These are phyloP conservation scores for Labrus mixtus DNA, from an alignment of 2,113 vertebrate genomes.

Conservation along the genomic window DNA sequence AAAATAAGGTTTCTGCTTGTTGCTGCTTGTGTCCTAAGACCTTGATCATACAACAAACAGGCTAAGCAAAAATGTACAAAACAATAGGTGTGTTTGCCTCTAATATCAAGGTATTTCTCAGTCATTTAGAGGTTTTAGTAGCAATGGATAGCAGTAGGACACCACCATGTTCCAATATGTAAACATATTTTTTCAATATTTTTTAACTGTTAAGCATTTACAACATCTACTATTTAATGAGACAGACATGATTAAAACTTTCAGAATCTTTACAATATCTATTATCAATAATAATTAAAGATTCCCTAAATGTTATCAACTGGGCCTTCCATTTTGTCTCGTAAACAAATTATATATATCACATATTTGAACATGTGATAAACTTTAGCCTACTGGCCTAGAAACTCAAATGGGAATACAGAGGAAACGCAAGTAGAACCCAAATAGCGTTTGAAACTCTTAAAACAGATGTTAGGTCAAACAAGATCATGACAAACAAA, in stretches of 20 bases:
- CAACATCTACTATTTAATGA: too few species aligned
- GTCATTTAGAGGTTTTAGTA: neutral
- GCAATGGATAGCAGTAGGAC: neutral
- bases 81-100: constrained; percentile 7
- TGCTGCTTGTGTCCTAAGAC: neutral
- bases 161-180: neutral
- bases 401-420: neutral
- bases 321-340: too few species aligned
- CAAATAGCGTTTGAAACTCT: neutral
- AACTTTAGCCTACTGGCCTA: neutral
- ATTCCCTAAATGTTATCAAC: too few species aligned
- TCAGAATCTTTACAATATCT: too few species aligned
- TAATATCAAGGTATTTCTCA: neutral
- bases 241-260: too few species aligned
- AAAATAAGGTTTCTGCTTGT: neutral
- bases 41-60: constrained; percentile 25
- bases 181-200: too few species aligned
- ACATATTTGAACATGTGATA: neutral
- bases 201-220: too few species aligned
- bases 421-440: neutral
- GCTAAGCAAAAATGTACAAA: constrained; percentile 16
- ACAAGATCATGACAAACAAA: constrained; percentile 27
- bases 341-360: too few species aligned
- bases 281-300: too few species aligned
- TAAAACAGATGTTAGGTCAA: neutral